These are phyloP conservation scores for Anomalospiza imberbis DNA, from an alignment of 2,797 vertebrate species.

Conservation along the genomic window DNA sequence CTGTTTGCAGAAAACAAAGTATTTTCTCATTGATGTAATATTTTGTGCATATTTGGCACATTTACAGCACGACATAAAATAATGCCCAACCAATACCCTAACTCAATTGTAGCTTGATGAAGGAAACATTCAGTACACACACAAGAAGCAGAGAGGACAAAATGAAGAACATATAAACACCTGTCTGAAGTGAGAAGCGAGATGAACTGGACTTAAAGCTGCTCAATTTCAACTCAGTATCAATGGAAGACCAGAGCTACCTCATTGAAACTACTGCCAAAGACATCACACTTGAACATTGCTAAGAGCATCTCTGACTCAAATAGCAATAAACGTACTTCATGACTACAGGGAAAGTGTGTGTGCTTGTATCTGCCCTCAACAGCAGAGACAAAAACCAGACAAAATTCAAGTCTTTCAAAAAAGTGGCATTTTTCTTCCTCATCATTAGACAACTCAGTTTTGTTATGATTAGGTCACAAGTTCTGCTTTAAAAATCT, in stretches of 20 bases:
- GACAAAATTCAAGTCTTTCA: neutral
- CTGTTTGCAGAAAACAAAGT: neutral
- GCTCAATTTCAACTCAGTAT: neutral
- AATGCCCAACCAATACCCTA: neutral
- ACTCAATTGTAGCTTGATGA: neutral
- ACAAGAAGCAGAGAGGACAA: neutral
- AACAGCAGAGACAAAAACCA: neutral
- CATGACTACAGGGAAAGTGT: neutral
- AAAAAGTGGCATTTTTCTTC: neutral
- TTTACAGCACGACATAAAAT: neutral
- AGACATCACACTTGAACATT: neutral
- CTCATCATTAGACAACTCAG: neutral
- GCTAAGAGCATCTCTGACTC: neutral
- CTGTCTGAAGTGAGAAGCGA: neutral
- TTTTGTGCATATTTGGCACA: neutral
- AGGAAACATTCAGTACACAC: neutral
- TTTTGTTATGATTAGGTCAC: neutral
- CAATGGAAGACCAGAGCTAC: neutral
- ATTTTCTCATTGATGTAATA: neutral
- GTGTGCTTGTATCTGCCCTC: neutral
- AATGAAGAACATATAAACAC: neutral
- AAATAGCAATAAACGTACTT: neutral
- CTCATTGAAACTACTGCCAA: neutral
- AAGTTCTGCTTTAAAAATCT: neutral
- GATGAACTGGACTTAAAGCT: neutral